Evolutionary conservation across 2,113 vertebrate species (phyloP).

Genomic region (Platysteira castanea): DNA sequence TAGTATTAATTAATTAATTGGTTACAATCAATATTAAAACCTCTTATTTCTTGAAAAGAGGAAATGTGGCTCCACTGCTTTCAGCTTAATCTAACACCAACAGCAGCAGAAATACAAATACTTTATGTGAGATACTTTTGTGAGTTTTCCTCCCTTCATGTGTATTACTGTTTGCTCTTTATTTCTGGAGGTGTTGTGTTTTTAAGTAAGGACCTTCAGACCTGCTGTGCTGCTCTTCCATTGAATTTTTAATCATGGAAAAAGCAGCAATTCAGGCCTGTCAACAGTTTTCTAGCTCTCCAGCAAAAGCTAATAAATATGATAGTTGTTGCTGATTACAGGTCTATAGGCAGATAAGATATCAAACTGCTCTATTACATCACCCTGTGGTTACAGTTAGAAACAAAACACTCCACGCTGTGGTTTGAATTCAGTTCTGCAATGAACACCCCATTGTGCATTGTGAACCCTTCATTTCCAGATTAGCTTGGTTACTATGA

Average conservation of each 20-base stretch:
- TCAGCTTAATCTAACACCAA: neutral
- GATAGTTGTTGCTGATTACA: neutral
- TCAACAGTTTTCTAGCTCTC: neutral
- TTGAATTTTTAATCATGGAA: neutral
- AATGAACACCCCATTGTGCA: neutral
- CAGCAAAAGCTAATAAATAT: neutral
- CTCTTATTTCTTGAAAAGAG: neutral
- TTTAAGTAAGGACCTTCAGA: neutral
- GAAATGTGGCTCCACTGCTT: neutral
- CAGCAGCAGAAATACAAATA: neutral
- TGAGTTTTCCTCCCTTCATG: accelerated
- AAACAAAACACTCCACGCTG: neutral
- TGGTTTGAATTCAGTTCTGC: neutral
- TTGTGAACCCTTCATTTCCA: neutral
- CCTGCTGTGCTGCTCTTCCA: neutral
- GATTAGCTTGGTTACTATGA: neutral
- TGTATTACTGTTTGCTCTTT: neutral
- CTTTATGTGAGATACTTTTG: neutral
- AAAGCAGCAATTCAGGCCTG: neutral
- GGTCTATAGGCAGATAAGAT: neutral
- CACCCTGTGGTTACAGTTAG: neutral
- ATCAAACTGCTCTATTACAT: neutral
- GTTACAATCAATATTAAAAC: neutral
- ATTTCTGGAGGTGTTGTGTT: neutral
- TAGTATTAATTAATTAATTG: neutral